Conservation (phyloP, 2,797 vertebrate genomes). For the Enoplosus armatus region DNA sequence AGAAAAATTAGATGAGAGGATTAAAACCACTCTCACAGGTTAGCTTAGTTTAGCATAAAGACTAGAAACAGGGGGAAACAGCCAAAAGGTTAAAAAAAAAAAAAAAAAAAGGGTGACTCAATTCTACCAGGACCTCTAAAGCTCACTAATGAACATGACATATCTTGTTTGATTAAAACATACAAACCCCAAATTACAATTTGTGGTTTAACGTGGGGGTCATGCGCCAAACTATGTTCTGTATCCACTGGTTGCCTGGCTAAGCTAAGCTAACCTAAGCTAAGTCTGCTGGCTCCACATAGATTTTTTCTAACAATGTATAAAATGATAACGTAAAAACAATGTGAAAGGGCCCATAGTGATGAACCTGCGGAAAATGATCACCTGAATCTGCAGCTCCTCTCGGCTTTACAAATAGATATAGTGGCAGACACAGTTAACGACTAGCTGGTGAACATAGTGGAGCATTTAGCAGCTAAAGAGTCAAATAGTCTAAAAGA, state of each 20-base stretch:
- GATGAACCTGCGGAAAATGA: background rate
- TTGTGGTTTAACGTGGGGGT: background rate
- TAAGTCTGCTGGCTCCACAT: background rate
- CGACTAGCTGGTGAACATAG: background rate
- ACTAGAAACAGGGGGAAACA: background rate
- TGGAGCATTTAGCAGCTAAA: background rate
- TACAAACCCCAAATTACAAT: background rate
- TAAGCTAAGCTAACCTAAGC: background rate
- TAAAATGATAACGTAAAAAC: background rate
- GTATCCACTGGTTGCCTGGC: background rate
- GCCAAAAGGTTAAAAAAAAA: background rate
- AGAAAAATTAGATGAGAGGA: background rate
- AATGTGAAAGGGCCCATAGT: background rate
- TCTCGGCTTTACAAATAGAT: background rate
- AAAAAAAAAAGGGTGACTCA: too few species aligned
- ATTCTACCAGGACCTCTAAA: background rate
- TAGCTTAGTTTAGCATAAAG: background rate
- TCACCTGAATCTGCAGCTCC: background rate
- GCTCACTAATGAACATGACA: background rate
- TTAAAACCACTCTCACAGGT: background rate
- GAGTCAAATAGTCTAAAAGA: background rate
- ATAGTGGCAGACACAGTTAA: background rate
- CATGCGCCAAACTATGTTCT: background rate
- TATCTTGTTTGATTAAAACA: background rate
- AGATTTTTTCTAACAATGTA: too few species aligned